Base-by-base conservation (phyloP, 2,797 vertebrate genomes). In the Miopithecus talapoin region DNA sequence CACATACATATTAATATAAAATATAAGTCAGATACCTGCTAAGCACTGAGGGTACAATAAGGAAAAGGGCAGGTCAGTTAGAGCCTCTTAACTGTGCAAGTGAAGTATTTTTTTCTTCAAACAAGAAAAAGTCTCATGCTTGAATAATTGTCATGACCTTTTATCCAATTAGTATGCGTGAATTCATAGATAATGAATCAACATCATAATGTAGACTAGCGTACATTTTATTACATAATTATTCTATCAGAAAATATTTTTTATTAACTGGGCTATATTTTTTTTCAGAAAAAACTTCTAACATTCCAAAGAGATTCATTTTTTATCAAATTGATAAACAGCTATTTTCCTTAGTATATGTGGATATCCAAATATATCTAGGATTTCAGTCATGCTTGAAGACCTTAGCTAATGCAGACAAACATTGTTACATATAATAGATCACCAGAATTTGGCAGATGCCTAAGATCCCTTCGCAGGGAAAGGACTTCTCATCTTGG, bases 381-480 rank as follows among this genome's bases (percentile, higher is more conserved):
- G 87, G 26, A 89, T 28, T 94, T 97, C 46, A 74, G 30, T 93
- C 36, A 85, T 94, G 21, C 85, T 89, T 91, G 70, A 94, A 93
- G 72, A 85, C 8, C 26, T 91, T 9, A 85, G 36, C 61, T 68
- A 68, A 68, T n/a, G 61, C 33, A 68, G 36, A 78, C 30, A 72
- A 83, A 78, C 13, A 76, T 6, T n/a, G 12, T 83, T 33, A 4
- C 41, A 8, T 36, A 6, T 78, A 74, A 83, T 3, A 85, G 75
- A 83, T n/a, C 28, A n/a, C 30, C 50, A 46, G 48, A 92, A 64
- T 1, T 39, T 78, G 85, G 81, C 43, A 61, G 64, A 53, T 26
- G 24, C 26, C 33, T 68, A 12, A 33, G 26, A 19, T 48, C 36
- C n/a, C 36, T 95, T 93, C 41, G 30, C 53, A 64, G 68, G 13